Percentiles rank a stretch among this genome's conserved stretches.
These are phyloP conservation scores for Hoplodrina ambigua DNA, from an alignment of 2,888 invertebrate species.

Conservation along the genomic window DNA sequence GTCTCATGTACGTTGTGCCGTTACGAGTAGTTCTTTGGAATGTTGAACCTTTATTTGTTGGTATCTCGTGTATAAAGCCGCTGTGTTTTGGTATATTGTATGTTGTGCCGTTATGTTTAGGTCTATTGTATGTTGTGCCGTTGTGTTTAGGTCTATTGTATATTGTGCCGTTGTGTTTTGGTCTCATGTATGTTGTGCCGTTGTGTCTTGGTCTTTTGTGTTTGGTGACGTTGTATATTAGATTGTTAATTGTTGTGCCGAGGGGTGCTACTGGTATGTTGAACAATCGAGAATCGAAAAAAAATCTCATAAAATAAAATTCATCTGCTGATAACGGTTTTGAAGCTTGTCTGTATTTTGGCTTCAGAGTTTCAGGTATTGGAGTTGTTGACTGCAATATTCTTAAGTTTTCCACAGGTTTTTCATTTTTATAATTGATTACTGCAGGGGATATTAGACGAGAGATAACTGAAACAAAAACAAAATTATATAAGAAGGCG, in stretches of 20 bases:
- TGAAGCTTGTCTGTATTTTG: not conserved
- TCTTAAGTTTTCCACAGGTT: not conserved
- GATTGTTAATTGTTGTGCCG: not conserved
- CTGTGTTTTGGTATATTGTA: not conserved
- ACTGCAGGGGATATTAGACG: not conserved
- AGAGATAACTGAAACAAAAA: slow-evolving; percentile 11
- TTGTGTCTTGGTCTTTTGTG: not conserved
- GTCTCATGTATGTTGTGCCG: not conserved
- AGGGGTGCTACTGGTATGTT: not conserved
- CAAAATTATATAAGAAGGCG: not conserved
- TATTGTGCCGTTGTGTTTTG: not conserved
- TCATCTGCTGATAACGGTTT: not conserved
- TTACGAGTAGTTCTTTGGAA: not conserved
- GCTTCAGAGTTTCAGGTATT: not conserved
- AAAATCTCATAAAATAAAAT: not conserved
- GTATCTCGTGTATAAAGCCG: not conserved
- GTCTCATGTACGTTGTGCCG: not conserved
- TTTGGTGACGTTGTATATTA: not conserved
- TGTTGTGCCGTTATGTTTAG: not conserved
- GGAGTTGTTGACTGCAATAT: not conserved
- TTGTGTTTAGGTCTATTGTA: not conserved
- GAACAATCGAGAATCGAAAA: not conserved
- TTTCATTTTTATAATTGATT: not conserved
- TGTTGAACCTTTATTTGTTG: not conserved
- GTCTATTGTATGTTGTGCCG: not conserved